Base-by-base conservation (phyloP, 1,140 invertebrate genomes). In the Frieseomelitta varia region DNA sequence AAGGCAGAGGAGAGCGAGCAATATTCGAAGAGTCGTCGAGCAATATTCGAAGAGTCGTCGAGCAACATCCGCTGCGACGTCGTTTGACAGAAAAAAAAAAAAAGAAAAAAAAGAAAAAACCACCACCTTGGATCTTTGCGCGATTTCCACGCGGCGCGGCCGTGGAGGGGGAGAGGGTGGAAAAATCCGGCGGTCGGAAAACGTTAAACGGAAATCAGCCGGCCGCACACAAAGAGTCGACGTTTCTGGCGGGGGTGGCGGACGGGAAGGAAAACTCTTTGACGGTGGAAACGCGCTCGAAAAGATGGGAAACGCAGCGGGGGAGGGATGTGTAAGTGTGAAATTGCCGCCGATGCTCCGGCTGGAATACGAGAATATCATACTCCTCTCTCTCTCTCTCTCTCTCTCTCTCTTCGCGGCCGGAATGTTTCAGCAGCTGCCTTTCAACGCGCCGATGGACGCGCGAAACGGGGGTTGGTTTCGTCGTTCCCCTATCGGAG, bases 201-300 rank as follows among this genome's bases (percentile, higher is more conserved):
- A 93, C 84, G 89, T 92, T 91, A 91, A 92, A 93, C 91, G 93
- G 91, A 93, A 93, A 94, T 93, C 90, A 90, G 87, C 88, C 88
- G 89, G 82, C 87, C 87, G 84, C 81, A 80, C 56, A 87, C 88
- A 90, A 90, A 90, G 85, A 85, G 81, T 63, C 79, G 81, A 67
- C 85, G 76, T 88, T 88, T 84, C 73, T 39, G n/a, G 21, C 58
- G 68, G 63, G 80, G 47, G 58, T 63, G 72, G 65, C 24, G 73
- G 79, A 83, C 77, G 77, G 34, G 74, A 79, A 83, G 82, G 86
- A 88, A 92, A 91, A 90, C 81, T 91, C 91, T 93, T 94, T 94
- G 92, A 94, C 81, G 91, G 87, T 27, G 74, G 88, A 90, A 93
- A 91, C 89, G 88, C 88, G 82, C 87, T 90, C 84, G 86, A 85